Evolutionary conservation across 2,797 vertebrate species (phyloP), one percentile per base, ranked within the genome.

Genomic region (Caiman crocodilus): DNA sequence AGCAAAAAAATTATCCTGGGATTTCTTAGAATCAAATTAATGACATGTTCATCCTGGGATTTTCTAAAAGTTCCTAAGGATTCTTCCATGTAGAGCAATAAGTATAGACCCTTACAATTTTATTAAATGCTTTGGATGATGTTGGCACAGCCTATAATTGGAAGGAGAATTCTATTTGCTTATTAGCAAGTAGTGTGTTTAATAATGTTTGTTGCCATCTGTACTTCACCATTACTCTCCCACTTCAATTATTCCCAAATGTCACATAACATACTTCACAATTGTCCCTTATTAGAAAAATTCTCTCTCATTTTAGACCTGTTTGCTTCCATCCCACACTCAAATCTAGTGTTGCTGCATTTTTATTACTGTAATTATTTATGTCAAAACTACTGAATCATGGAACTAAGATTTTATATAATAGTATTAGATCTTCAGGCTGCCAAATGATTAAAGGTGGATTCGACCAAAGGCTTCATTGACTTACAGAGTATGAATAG

Each of bases 171-270:
- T 95, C 32, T 87, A 56, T 35, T 95, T 74, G 28, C 20, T 82
- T 90, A 87, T 11, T 60, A 85, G 58, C 55, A 84, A 84, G 67
- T 63, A 87, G 3, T 2, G 28, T 78, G 75, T 83, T 93, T 85
- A 82, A 78, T 82, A 79, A 79, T 21, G n/a, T 83, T 92, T 82
- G 83, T 10, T 55, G 55, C 59, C 92, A 59, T 25, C 78, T 90
- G 65, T 42, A 75, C 17, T 91, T 87, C 85, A 35, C 81, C 76
- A 92, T 82, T 71, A 26, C 74, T 4, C 16, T 50, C 88, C 90
- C 76, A 79, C 60, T 84, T 71, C 69, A 93, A 84, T 90, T 89
- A 88, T 85, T 94, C 91, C 63, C 77, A 95, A 95, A 91, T 80
- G 77, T 93, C 91, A 94, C 61, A 82, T 82, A 84, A 63, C 60